Conservation (phyloP, 2,113 vertebrate species). For the Rhabdomys dilectus region DNA sequence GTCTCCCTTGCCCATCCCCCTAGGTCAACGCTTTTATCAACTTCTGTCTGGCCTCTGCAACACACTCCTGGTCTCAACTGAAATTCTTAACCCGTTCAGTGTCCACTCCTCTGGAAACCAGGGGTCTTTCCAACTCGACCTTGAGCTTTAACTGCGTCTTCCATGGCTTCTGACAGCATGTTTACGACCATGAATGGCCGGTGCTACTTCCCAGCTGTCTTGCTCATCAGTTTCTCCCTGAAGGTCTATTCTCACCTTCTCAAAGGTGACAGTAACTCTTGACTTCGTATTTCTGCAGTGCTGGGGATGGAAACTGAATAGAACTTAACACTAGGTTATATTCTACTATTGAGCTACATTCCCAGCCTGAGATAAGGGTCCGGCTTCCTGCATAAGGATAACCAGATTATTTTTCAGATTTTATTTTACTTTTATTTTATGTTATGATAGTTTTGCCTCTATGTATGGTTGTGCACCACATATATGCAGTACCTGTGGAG, state of each 20-base stretch:
- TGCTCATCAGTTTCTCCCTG: not conserved
- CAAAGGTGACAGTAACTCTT: not conserved
- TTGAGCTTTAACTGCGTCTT: not conserved
- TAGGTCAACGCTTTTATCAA: not conserved
- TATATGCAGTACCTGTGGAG: not conserved
- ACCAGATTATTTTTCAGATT: not conserved
- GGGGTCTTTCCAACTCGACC: not conserved
- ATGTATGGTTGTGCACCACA: not conserved
- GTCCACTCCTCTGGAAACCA: not conserved
- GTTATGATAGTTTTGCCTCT: not conserved
- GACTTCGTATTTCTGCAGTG: not conserved
- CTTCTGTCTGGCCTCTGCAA: not conserved
- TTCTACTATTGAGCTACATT: not conserved
- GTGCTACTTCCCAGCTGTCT: not conserved
- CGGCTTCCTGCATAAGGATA: not conserved
- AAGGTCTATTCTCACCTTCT: not conserved
- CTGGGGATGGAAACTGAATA: not conserved
- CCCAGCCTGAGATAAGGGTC: not conserved
- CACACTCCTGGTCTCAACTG: not conserved
- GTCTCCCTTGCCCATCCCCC: not conserved
- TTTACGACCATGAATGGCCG: not conserved
- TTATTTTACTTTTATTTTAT: not conserved
- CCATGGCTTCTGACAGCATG: not conserved
- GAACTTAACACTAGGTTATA: not conserved
- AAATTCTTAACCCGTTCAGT: not conserved